A percentile compares a stretch with the other conserved stretches of the same genome.
Conservation (phyloP, 2,888 invertebrate species). For the Hermaeophaga mercurialis region DNA sequence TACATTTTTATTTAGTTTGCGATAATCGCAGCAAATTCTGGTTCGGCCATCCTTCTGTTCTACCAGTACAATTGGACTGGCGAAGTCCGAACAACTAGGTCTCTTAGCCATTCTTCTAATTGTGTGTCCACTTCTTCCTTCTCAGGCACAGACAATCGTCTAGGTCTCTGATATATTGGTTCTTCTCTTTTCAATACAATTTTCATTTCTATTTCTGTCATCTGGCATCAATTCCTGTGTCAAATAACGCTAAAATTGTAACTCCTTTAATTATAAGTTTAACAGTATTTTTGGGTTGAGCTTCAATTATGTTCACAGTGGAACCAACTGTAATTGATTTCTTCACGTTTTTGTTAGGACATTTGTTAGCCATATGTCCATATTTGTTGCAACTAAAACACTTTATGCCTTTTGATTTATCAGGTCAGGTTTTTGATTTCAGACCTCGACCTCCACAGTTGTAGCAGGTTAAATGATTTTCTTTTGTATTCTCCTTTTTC, state of each 20-base stretch:
- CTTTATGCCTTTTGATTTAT: constrained; percentile 33
- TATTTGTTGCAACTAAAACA: constrained; percentile 35
- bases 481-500: neutral
- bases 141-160: constrained; percentile 32
- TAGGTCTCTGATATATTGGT: constrained; percentile 28
- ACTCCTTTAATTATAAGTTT: constrained; percentile 19
- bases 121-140: constrained; percentile 19
- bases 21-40: constrained; percentile 33
- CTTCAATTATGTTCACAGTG: constrained; percentile 18
- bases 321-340: neutral
- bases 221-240: constrained; percentile 34
- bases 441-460: constrained; percentile 31
- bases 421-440: constrained; percentile 20
- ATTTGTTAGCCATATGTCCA: constrained; percentile 33
- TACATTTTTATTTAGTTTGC: constrained; percentile 32
- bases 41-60: constrained; percentile 31
- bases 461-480: constrained; percentile 18
- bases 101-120: too few relatives aligned
- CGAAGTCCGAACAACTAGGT: constrained; percentile 35
- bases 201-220: constrained; percentile 16
- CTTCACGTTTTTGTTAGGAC: constrained; percentile 25
- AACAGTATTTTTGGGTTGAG: constrained; percentile 19
- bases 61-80: constrained; percentile 36
- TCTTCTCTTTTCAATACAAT: constrained; percentile 23
- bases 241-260: constrained; percentile 26